Base-by-base conservation (phyloP, 2,888 invertebrate species). In the Toxonevra muliebris region DNA sequence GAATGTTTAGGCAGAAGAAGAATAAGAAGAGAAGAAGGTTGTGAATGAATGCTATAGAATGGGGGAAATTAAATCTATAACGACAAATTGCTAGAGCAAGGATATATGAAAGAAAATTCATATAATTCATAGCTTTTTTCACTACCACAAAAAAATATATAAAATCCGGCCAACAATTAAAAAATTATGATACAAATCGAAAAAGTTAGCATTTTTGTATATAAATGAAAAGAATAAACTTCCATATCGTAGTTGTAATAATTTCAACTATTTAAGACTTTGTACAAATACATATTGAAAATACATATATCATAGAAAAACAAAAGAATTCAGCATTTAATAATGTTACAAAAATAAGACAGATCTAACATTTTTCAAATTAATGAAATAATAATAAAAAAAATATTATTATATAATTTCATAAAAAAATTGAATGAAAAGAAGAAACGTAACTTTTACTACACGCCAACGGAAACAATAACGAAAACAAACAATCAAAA, bases 271-370 rank as follows among this genome's bases (percentile, higher is more conserved):
- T 70, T 60, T 15, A 68, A 61, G 76, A 66, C 68, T 73, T 75
- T 80, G 79, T 80, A 79, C 80, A 78, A 80, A 77, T 68, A 41
- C 55, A 55, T 55, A 48, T 20, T 61, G 57, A 61, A 60, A 55
- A 55, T 30, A 30, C 7, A 30, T 30, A 30, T 30, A 30, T 30
- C 30, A 30, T 30, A 30, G 7, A 7, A 30, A 30, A 40, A 40
- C 40, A 30, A 48, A 48, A 48, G n/a, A 55, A 55, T 40, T 20
- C n/a, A 12, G 20, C 19, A 55, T 55, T 55, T 20, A 40, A 55
- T 7, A 30, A 30, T 30, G 30, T 30, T 30, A 7, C 30, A 30
- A 2, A 30, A 30, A 30, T 30, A 30, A 30, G 7, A 30, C 30
- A 30, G 30, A 2, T 30, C 30, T 30, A 30, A 30, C 3, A 30